Evolutionary conservation across 2,888 invertebrate genomes (phyloP).

Genomic region (Metalampra italica): DNA sequence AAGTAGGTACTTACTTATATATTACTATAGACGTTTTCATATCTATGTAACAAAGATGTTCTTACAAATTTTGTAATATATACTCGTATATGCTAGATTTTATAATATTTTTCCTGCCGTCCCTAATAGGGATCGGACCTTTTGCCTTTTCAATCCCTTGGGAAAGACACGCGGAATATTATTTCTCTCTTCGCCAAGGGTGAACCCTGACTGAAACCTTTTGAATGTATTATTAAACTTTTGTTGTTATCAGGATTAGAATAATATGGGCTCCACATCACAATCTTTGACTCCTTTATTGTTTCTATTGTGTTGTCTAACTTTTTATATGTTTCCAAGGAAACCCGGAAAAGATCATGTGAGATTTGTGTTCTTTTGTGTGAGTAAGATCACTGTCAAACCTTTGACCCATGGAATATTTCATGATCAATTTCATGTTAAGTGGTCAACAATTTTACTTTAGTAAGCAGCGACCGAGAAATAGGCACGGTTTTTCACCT

Average conservation of each 20-base stretch:
- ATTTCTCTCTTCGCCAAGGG: constrained; percentile 50
- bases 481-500: too few relatives aligned
- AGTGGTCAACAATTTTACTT: too few relatives aligned
- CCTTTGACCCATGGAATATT: too few relatives aligned
- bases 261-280: constrained; percentile 43
- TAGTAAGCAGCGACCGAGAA: too few relatives aligned
- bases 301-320: constrained; percentile 16
- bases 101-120: constrained; percentile 51
- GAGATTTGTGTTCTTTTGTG: background rate
- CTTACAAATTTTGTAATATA: background rate
- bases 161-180: constrained; percentile 55
- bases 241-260: constrained; percentile 58
- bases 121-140: constrained; percentile 57
- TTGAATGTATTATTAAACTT: constrained; percentile 64
- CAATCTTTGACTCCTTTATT: constrained; percentile 31
- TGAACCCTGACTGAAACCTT: constrained; percentile 43
- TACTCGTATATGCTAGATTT: constrained; percentile 16
- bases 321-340: constrained; percentile 7
- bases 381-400: background rate
- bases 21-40: too few relatives aligned
- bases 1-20: too few relatives aligned
- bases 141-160: constrained; percentile 59
- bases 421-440: too few relatives aligned
- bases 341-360: background rate
- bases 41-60: background rate